Percentiles rank a stretch among this genome's conserved stretches.
Conservation (phyloP, 2,113 vertebrate genomes). For the Ammodytes marinus region DNA sequence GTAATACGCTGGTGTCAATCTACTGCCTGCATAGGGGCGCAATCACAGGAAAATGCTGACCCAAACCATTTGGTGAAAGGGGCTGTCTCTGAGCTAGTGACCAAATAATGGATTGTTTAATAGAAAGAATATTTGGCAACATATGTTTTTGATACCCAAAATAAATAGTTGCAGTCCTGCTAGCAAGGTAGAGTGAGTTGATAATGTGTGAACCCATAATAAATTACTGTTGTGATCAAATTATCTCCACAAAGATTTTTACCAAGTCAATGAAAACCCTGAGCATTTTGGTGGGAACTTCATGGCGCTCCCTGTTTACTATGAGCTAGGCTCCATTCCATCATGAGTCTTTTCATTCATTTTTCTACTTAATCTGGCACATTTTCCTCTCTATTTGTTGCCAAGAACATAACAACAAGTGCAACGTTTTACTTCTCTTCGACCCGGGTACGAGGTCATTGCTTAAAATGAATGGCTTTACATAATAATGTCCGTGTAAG, state of each 20-base stretch:
- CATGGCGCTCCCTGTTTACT: neutral
- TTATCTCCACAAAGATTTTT: too few relatives aligned
- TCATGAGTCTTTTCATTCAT: neutral
- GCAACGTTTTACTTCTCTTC: slow-evolving; percentile 14
- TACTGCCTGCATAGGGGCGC: slow-evolving; percentile 40
- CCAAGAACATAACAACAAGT: neutral
- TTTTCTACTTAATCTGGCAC: neutral
- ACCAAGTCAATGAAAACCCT: too few relatives aligned
- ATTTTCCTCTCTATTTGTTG: neutral
- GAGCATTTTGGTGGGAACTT: neutral
- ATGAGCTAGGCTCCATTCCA: neutral
- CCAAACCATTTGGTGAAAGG: slow-evolving; percentile 33
- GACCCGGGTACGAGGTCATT: slow-evolving; percentile 8
- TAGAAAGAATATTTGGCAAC: too few relatives aligned
- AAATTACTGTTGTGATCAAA: too few relatives aligned
- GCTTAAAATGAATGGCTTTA: slow-evolving; percentile 4
- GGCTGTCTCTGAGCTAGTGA: neutral
- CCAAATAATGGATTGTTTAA: too few relatives aligned
- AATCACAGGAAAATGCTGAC: slow-evolving; percentile 34
- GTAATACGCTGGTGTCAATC: slow-evolving; percentile 65
- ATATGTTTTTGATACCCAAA: too few relatives aligned
- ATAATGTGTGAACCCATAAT: too few relatives aligned
- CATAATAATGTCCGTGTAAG: slow-evolving; percentile 14
- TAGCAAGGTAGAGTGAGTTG: too few relatives aligned
- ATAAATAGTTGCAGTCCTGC: too few relatives aligned